Percentiles rank a stretch among this genome's conserved stretches.
Conservation (phyloP, 1,140 invertebrate species). For the Prorops nasuta region DNA sequence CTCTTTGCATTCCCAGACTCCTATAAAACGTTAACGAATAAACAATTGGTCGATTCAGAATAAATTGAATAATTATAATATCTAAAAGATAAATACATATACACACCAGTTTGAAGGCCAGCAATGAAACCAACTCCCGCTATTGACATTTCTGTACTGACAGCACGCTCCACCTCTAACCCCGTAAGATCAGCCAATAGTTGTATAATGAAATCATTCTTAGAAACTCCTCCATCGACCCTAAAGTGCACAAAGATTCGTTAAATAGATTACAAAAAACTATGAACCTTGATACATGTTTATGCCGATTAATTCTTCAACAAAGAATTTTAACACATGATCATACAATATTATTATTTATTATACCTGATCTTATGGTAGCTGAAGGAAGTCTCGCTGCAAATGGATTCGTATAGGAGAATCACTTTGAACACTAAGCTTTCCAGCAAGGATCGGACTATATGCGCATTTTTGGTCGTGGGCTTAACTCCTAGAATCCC, state of each 20-base stretch:
- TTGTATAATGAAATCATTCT: conserved; percentile 88
- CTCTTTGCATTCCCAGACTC: conserved; percentile 70
- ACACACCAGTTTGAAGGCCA: conserved; percentile 72
- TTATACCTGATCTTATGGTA: conserved; percentile 67
- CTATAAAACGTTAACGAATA: conserved; percentile 49
- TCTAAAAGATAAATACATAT: conserved; percentile 15
- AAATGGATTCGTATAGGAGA: conserved; percentile 71
- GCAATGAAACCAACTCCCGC: conserved; percentile 80
- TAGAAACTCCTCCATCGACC: conserved; percentile 89
- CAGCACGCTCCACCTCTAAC: conserved; percentile 69
- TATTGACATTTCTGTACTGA: conserved; percentile 70
- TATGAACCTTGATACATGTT: not conserved
- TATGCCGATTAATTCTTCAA: conserved; percentile 5
- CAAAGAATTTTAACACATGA: conserved; percentile 10
- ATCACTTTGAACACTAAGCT: conserved; percentile 82
- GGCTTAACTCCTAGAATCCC: conserved; percentile 85
- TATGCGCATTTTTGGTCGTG: conserved; percentile 73
- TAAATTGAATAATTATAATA: conserved; percentile 11
- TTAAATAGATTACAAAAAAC: not conserved
- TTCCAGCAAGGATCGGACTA: conserved; percentile 82
- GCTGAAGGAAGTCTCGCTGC: conserved; percentile 64
- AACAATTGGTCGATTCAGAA: not conserved
- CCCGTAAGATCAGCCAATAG: conserved; percentile 79
- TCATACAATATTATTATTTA: too few species aligned
- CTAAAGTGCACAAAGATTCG: conserved; percentile 56